phyloP scores from a whole-genome alignment of 2,888 invertebrate species.

The Chrysolina oricalcia region DNA sequence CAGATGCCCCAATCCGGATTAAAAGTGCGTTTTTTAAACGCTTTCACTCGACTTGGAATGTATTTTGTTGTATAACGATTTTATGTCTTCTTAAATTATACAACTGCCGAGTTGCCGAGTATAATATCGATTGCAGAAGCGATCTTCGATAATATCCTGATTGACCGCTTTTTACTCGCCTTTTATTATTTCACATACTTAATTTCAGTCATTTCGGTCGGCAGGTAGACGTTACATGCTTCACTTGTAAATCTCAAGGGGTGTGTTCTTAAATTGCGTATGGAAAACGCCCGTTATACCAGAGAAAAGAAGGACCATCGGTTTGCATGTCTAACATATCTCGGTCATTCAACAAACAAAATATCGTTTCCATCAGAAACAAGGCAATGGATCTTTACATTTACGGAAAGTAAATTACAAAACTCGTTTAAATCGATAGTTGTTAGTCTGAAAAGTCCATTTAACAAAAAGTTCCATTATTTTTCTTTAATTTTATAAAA shows the following conservation, averaged over 20 bases:
- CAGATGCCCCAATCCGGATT: background rate
- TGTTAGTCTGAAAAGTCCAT: too few relatives aligned
- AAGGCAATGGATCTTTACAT: too few relatives aligned
- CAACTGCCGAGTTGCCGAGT: conserved; percentile 17
- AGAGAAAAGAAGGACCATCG: too few relatives aligned
- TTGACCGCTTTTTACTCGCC: conserved; percentile 6
- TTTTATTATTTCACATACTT: background rate
- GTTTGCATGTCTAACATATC: too few relatives aligned
- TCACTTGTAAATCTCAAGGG: background rate
- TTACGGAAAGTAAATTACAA: too few relatives aligned
- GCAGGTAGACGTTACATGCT: background rate
- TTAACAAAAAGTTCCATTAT: too few relatives aligned
- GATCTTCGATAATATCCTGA: conserved; percentile 22
- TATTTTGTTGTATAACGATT: conserved; percentile 32
- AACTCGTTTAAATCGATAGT: too few relatives aligned
- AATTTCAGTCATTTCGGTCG: background rate
- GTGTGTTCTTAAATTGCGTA: background rate
- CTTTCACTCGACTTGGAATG: conserved; percentile 30
- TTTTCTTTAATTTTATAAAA: too few relatives aligned
- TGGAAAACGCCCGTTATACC: too few relatives aligned
- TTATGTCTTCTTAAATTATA: conserved; percentile 32
- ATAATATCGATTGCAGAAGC: background rate
- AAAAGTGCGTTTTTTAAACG: conserved; percentile 5
- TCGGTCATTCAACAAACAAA: too few relatives aligned
- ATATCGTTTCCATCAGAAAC: too few relatives aligned